These are phyloP conservation scores for Struthio camelus DNA, from an alignment of 2,113 vertebrate species.

Conservation along the genomic window DNA sequence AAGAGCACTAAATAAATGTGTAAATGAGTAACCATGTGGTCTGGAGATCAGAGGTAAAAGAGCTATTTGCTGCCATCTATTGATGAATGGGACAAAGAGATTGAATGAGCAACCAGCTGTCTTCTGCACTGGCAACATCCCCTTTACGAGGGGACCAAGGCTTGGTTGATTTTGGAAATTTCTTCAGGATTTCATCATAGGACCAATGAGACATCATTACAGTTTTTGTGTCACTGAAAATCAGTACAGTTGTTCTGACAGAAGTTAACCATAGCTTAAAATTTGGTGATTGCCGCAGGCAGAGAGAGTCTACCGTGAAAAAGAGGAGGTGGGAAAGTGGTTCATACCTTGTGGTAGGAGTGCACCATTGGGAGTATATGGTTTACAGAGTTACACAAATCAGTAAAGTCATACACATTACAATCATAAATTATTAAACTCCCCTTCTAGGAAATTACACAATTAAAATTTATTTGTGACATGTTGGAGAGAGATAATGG, in stretches of 20 bases:
- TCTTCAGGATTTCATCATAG: not conserved
- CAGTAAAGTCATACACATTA: not conserved
- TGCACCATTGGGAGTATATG: not conserved
- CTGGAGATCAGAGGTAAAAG: constrained; percentile 1
- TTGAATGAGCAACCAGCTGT: not conserved
- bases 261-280: not conserved
- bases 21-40: not conserved
- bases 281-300: not conserved
- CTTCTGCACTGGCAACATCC: not conserved
- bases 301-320: not conserved
- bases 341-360: not conserved
- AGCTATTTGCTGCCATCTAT: constrained; percentile 58
- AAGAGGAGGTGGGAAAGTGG: not conserved
- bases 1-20: not conserved
- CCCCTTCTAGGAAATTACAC: not conserved
- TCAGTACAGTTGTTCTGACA: not conserved
- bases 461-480: not conserved
- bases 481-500: not conserved
- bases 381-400: not conserved
- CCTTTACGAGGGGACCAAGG: rapidly evolving
- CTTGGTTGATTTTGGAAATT: not conserved
- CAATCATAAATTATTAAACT: not conserved
- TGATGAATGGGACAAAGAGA: constrained; percentile 10
- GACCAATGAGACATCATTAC: not conserved
- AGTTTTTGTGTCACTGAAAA: not conserved